Evolutionary conservation across 2,113 vertebrate genomes (phyloP).

Genomic region (Platysternon megacephalum): DNA sequence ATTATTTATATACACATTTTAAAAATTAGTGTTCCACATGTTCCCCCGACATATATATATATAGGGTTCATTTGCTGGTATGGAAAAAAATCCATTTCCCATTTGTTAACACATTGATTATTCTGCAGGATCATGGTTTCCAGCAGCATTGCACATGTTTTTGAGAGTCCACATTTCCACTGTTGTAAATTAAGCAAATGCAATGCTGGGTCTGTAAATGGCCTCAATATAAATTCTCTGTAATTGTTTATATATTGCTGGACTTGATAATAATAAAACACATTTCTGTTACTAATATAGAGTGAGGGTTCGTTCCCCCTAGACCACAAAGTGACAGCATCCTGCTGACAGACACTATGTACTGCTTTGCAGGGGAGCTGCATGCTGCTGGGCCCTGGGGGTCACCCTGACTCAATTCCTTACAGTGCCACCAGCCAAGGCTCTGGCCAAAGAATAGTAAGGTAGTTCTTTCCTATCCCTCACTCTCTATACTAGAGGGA

Average conservation of each 20-base stretch:
- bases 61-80: background rate
- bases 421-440: background rate
- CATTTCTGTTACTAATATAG: background rate
- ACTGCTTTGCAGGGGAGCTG: background rate
- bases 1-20: background rate
- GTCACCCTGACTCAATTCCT: background rate
- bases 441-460: background rate
- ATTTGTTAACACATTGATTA: background rate
- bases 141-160: background rate
- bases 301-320: background rate
- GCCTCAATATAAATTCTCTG: background rate
- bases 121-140: background rate
- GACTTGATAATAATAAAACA: background rate
- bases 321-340: background rate
- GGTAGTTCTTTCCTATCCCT: background rate
- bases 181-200: background rate
- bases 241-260: background rate
- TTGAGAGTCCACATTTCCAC: background rate
- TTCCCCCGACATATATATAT: background rate
- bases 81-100: background rate
- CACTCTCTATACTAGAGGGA: background rate
- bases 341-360: fast-evolving
- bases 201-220: background rate
- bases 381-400: background rate
- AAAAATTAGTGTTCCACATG: background rate